Evolutionary conservation across 2,113 vertebrate species (phyloP).

Genomic region (Rhabdornis inornatus): DNA sequence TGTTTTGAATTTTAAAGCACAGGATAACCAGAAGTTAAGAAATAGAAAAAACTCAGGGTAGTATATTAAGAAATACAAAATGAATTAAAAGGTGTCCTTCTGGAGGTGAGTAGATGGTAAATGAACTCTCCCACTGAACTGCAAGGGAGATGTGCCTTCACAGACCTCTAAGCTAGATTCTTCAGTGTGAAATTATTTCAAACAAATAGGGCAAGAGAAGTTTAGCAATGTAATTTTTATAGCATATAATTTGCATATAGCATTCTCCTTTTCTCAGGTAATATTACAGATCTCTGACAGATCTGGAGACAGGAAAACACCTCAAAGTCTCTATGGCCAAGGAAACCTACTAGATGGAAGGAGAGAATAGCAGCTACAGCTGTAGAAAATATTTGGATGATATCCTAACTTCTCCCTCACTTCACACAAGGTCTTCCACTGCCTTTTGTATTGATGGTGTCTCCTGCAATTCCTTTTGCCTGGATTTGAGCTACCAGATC

Average conservation of each 20-base stretch:
- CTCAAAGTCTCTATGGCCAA: not conserved
- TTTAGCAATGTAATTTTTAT: not conserved
- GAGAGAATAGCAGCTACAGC: not conserved
- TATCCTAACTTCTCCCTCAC: not conserved
- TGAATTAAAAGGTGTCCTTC: fast-evolving
- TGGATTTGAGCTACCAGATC: not conserved
- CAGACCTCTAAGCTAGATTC: not conserved
- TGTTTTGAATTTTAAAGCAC: not conserved
- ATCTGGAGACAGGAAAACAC: not conserved
- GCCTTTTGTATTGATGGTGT: fast-evolving
- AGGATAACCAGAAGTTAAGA: not conserved
- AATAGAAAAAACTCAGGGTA: not conserved
- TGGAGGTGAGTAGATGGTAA: not conserved
- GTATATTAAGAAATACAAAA: not conserved
- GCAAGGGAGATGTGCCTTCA: not conserved
- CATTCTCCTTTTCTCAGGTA: not conserved
- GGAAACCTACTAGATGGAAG: not conserved
- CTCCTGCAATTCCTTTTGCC: not conserved
- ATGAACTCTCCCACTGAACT: not conserved
- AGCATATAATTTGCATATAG: not conserved
- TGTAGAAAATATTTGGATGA: not conserved
- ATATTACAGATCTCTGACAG: not conserved
- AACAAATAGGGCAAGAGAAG: not conserved
- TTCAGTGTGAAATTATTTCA: not conserved
- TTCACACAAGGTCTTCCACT: not conserved